A percentile compares a stretch with the other conserved stretches of the same genome.
phyloP scores from a whole-genome alignment of 2,113 vertebrate species.

The Lagopus leucura region DNA sequence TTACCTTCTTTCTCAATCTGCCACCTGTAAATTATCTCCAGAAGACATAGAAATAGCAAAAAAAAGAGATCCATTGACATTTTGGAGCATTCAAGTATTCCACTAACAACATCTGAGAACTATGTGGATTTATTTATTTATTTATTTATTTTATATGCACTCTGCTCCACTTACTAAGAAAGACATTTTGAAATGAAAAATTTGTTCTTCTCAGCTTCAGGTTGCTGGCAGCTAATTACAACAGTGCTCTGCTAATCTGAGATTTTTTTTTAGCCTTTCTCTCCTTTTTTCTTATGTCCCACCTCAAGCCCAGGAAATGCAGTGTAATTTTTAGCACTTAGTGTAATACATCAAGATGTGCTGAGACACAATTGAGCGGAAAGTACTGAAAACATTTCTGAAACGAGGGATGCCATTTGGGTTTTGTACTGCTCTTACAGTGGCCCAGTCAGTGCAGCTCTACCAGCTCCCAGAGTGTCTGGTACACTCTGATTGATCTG shows the following conservation, averaged over 20 bases:
- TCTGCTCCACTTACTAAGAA: not conserved
- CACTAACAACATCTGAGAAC: not conserved
- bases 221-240: not conserved
- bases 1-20: not conserved
- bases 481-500: rapidly evolving
- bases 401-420: not conserved
- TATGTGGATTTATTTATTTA: not conserved
- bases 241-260: not conserved
- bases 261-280: not conserved
- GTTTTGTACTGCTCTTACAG: not conserved
- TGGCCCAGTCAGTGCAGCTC: not conserved
- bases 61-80: not conserved
- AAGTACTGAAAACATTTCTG: not conserved
- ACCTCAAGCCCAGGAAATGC: not conserved
- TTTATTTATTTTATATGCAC: not conserved
- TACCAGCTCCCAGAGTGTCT: not conserved
- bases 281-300: not conserved
- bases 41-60: not conserved
- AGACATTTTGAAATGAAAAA: not conserved
- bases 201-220: not conserved
- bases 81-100: not conserved
- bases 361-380: not conserved
- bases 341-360: not conserved
- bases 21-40: not conserved
- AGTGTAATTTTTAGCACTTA: not conserved